Evolutionary conservation across 2,888 invertebrate genomes (phyloP), one percentile per base, ranked within the genome.

Genomic region (Neocrepidodera transversa): DNA sequence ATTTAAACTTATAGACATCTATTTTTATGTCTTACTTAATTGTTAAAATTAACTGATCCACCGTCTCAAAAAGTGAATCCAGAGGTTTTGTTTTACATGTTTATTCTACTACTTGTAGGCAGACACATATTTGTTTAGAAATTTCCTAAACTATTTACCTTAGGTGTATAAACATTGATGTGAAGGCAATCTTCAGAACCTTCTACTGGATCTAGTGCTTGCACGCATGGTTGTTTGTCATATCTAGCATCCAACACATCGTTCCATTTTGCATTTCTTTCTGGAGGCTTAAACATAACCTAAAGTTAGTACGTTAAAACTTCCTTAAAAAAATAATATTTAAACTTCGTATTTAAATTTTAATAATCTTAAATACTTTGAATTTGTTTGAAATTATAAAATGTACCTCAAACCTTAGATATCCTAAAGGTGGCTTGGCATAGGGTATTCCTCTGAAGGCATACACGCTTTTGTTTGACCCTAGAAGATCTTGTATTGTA

Each of bases 241-340:
- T 58, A 18, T 1, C 63, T 64, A 6, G 68, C 67, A 38, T 67
- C 57, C 14, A 61, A 57, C 1, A 60, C 51, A 8, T 61, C 65
- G 26, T 55, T 60, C 69, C 71, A 69, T 32, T 62, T 64, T 1
- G n/a, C 23, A 57, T 66, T 68, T 43, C 51, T 52, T 17, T 35
- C 58, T n/a, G 68, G 84, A 0, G 91, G 89, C 10, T 86, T 82
- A 14, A 84, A 42, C 14, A 18, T 23, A 23, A 23, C 3, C 4
- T 23, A 23, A 23, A 23, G 6, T 23, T n/a, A n/a, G n/a, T n/a
- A n/a, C n/a, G n/a, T n/a, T n/a, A n/a, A n/a, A n/a, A n/a, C n/a
- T n/a, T n/a, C n/a, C n/a, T n/a, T n/a, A n/a, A n/a, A 23, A 23
- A 6, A 23, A 23, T 23, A 23, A 6, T 6, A 23, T 23, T 23